These are phyloP conservation scores for Oscheius myriophilus DNA, from an alignment of 2,888 invertebrate species.

Conservation along the genomic window DNA sequence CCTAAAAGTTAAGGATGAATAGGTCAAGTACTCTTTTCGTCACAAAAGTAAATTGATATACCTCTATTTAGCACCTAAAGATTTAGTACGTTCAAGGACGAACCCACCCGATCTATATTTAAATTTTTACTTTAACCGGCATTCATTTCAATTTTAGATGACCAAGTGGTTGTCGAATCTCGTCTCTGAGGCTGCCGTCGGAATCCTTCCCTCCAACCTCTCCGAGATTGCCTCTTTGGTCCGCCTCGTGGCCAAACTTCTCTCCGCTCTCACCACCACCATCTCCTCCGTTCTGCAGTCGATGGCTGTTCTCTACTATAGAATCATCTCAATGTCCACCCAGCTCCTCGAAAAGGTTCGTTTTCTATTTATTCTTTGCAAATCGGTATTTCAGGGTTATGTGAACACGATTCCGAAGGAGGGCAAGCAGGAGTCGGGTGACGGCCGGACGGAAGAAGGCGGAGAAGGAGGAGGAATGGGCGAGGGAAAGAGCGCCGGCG, in stretches of 20 bases:
- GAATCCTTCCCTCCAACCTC: conserved; percentile 18
- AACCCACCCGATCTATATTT: no score
- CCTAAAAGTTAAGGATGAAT: no score
- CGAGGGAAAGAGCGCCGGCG: conserved; percentile 71
- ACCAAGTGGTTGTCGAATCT: not conserved
- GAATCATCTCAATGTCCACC: conserved; percentile 42
- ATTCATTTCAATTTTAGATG: conserved; percentile 17
- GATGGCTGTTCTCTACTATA: conserved; percentile 31
- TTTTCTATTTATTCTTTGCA: no score
- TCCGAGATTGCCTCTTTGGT: conserved; percentile 13
- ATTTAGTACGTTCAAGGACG: no score
- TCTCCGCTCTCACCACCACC: not conserved
- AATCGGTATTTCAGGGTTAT: conserved; percentile 85
- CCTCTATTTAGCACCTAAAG: no score
- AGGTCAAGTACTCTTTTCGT: no score
- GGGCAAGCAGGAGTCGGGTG: conserved; percentile 79
- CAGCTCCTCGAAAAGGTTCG: conserved; percentile 48
- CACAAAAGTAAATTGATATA: no score
- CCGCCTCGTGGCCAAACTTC: not conserved
- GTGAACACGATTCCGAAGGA: conserved; percentile 79
- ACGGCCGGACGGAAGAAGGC: conserved; percentile 70
- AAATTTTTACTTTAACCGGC: no score
- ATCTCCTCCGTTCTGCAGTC: conserved; percentile 9
- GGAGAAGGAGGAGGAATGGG: conserved; percentile 61
- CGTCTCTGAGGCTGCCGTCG: conserved; percentile 6